Conservation (phyloP, 2,888 invertebrate genomes). For the Callimorpha dominula region DNA sequence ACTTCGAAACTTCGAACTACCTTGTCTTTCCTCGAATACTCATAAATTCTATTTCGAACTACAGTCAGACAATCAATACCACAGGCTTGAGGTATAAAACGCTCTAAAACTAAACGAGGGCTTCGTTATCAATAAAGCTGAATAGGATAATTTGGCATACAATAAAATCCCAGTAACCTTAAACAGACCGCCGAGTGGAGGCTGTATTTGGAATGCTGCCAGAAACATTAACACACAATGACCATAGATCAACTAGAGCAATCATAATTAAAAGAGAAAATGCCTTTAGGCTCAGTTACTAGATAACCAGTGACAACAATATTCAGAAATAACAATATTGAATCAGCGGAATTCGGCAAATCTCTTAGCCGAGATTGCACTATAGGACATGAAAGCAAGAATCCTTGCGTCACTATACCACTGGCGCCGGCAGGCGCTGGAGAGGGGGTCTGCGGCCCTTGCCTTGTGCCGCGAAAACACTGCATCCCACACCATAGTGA, state of each 20-base stretch:
- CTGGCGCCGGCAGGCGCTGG: too few species aligned
- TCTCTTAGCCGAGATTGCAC: too few species aligned
- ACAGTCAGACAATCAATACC: slow-evolving; percentile 10
- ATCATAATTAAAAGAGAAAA: background rate
- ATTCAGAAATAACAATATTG: background rate
- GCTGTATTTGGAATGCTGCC: slow-evolving; percentile 75
- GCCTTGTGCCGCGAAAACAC: too few species aligned
- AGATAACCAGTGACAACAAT: background rate
- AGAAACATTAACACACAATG: slow-evolving; percentile 73
- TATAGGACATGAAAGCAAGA: too few species aligned
- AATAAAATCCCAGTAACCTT: slow-evolving; percentile 60
- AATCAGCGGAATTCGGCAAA: too few species aligned
- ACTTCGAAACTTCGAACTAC: background rate
- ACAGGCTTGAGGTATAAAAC: slow-evolving; percentile 17
- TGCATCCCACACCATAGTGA: too few species aligned
- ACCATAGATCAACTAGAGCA: slow-evolving; percentile 44
- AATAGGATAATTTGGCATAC: slow-evolving; percentile 72
- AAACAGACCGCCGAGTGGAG: slow-evolving; percentile 61
- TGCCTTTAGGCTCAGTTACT: background rate
- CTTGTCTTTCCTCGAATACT: background rate
- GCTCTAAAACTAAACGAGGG: slow-evolving; percentile 35
- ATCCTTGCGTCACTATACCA: too few species aligned
- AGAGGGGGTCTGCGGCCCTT: too few species aligned
- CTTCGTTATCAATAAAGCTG: slow-evolving; percentile 60
- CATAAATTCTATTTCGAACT: background rate